phyloP scores from a whole-genome alignment of 1,140 invertebrate genomes.

The Bacillus rossius region DNA sequence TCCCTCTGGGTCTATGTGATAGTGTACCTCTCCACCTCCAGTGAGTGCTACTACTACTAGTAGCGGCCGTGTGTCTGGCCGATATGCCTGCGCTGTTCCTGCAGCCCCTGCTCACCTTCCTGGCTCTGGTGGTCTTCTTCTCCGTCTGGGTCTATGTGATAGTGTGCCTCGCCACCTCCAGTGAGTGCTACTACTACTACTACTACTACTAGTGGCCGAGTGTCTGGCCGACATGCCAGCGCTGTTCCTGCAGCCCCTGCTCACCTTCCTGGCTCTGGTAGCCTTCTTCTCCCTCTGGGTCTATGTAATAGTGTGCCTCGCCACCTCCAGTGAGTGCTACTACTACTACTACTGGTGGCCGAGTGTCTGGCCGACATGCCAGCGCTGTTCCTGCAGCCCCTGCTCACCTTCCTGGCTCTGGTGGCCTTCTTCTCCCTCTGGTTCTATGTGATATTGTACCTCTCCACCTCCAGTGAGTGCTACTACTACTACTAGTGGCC shows the following conservation, averaged over 20 bases:
- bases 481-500: too few relatives aligned
- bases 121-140: conserved; percentile 71
- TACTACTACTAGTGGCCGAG: too few relatives aligned
- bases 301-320: conserved; percentile 62
- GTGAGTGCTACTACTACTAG: too few relatives aligned
- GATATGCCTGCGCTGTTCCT: conserved; percentile 80
- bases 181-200: too few relatives aligned
- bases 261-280: conserved; percentile 75
- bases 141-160: conserved; percentile 81
- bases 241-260: conserved; percentile 80
- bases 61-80: too few relatives aligned
- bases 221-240: conserved; percentile 74
- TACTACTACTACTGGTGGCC: too few relatives aligned
- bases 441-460: conserved; percentile 67
- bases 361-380: conserved; percentile 79
- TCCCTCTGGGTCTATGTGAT: conserved; percentile 81
- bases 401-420: conserved; percentile 77
- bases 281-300: conserved; percentile 84
- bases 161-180: conserved; percentile 59
- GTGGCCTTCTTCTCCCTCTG: conserved; percentile 79
- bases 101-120: conserved; percentile 82
- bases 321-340: conserved; percentile 66
- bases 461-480: conserved; percentile 66
- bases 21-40: conserved; percentile 59
- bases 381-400: conserved; percentile 78